phyloP scores from a whole-genome alignment of 2,797 vertebrate genomes.

The Pelodytes ibericus region DNA sequence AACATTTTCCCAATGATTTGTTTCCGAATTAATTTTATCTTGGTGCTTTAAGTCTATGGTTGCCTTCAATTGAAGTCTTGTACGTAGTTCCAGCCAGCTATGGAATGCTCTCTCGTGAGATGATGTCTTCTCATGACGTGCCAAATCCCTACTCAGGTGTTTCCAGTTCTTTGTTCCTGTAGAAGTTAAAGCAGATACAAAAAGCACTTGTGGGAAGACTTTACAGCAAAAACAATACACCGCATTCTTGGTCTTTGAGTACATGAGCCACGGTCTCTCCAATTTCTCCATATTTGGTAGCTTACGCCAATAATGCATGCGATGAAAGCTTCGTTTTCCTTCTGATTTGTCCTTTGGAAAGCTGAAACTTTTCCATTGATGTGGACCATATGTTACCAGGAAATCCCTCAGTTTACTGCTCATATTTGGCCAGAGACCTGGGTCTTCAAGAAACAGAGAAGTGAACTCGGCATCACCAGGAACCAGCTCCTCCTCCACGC shows the following conservation, averaged over 20 bases:
- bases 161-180: no score
- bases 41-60: conserved; percentile 26
- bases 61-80: conserved; percentile 12
- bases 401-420: background rate
- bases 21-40: conserved; percentile 16
- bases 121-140: conserved; percentile 3
- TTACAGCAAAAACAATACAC: no score
- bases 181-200: no score
- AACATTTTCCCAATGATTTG: conserved; percentile 27
- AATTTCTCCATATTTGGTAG: conserved; percentile 35
- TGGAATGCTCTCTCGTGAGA: conserved; percentile 23
- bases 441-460: background rate
- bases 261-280: conserved; percentile 25
- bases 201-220: no score
- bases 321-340: conserved; percentile 10
- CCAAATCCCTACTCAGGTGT: no score
- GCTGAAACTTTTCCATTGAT: no score
- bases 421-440: conserved; percentile 2
- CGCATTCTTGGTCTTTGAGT: conserved; percentile 23
- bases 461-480: conserved; percentile 4
- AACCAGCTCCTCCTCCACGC: background rate
- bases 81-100: conserved; percentile 20
- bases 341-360: background rate
- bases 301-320: conserved; percentile 24
- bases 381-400: background rate